phyloP scores from a whole-genome alignment of 2,888 invertebrate species.

The Oxytorus armatus region DNA sequence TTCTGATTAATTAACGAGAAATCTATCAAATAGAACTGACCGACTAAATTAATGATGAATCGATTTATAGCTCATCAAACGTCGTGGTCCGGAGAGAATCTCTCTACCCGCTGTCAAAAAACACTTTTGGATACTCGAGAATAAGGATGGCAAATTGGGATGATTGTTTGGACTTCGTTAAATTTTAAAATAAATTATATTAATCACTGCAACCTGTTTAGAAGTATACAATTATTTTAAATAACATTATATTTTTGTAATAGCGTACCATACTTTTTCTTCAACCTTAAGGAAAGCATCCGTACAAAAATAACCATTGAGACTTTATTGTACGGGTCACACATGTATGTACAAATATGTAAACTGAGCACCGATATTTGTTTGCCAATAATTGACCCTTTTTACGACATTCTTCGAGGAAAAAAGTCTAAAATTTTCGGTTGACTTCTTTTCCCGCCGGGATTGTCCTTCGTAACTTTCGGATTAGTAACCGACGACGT shows the following conservation, averaged over 20 bases:
- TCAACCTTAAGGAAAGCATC: background rate
- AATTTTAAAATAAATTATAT: background rate
- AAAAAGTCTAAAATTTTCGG: slow-evolving; percentile 67
- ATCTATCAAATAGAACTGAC: too few species aligned
- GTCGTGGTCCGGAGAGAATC: slow-evolving; percentile 68
- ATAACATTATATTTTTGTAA: background rate
- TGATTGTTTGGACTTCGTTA: background rate
- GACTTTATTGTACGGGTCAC: slow-evolving; percentile 40
- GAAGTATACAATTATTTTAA: background rate
- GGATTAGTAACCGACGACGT: slow-evolving; percentile 17
- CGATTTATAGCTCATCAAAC: slow-evolving; percentile 68
- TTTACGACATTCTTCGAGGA: slow-evolving; percentile 60
- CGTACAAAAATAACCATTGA: slow-evolving; percentile 31
- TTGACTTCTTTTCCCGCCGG: slow-evolving; percentile 49
- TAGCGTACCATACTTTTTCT: background rate
- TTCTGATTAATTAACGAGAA: too few species aligned
- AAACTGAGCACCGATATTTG: slow-evolving; percentile 36
- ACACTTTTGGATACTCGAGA: slow-evolving; percentile 69
- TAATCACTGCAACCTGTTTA: too few species aligned
- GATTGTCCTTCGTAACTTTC: slow-evolving; percentile 26
- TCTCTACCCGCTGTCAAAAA: slow-evolving; percentile 68
- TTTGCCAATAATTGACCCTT: slow-evolving; percentile 1
- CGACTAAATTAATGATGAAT: slow-evolving; percentile 10
- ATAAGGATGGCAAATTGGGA: slow-evolving; percentile 63
- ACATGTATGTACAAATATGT: slow-evolving; percentile 55